A percentile compares a stretch with the other conserved stretches of the same genome.
Conservation (phyloP, 2,797 vertebrate genomes). For the Holocentrus rufus region DNA sequence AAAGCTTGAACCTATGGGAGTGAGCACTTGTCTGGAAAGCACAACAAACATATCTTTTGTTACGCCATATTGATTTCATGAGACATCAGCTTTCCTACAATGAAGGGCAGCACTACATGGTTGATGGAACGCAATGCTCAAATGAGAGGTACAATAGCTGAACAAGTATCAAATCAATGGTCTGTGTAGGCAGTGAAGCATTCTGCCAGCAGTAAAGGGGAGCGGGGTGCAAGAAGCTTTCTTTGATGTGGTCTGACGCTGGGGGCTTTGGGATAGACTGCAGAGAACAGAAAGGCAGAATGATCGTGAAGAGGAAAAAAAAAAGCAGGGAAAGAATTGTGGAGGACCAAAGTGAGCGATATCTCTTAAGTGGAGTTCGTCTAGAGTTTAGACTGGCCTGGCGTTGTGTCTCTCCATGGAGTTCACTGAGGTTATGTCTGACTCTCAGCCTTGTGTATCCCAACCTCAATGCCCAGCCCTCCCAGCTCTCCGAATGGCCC, state of each 20-base stretch:
- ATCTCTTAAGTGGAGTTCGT: constrained; percentile 21
- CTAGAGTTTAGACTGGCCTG: constrained; percentile 14
- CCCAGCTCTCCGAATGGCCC: constrained; percentile 60
- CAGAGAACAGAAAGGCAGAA: constrained; percentile 12
- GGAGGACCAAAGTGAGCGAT: neutral
- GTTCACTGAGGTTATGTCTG: constrained; percentile 11
- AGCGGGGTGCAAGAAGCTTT: constrained; percentile 23
- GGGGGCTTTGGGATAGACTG: constrained; percentile 36
- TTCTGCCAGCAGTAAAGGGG: constrained; percentile 12
- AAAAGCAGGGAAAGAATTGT: neutral
- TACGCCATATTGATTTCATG: constrained; percentile 51
- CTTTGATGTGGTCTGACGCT: constrained; percentile 32
- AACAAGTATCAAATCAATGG: constrained; percentile 45
- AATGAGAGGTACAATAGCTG: constrained; percentile 35
- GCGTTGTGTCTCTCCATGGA: constrained; percentile 6
- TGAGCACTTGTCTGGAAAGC: constrained; percentile 30
- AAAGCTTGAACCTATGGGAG: constrained; percentile 39
- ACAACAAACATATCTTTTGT: constrained; percentile 54
- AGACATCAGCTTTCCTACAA: constrained; percentile 35
- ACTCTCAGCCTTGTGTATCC: constrained; percentile 24
- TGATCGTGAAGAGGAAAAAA: neutral
- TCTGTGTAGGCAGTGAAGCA: constrained; percentile 48
- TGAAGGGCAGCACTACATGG: constrained; percentile 40
- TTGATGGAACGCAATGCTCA: constrained; percentile 18
- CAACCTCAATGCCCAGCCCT: constrained; percentile 23